Evolutionary conservation across 2,113 vertebrate genomes (phyloP).

Genomic region (Notechis scutatus): DNA sequence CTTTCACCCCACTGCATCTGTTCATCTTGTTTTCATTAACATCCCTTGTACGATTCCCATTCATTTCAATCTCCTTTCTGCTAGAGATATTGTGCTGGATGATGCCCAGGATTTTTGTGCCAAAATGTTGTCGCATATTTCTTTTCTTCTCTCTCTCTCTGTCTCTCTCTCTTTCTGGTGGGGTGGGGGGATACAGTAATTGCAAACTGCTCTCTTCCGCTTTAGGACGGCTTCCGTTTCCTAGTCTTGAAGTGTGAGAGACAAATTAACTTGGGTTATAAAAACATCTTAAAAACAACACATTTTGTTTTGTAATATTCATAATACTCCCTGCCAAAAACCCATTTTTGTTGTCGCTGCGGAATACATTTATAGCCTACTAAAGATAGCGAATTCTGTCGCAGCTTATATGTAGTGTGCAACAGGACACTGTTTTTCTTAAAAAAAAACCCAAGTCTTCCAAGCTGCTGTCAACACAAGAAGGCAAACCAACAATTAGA

Average conservation of each 20-base stretch:
- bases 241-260: constrained; percentile 73
- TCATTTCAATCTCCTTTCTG: neutral
- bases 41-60: neutral
- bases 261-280: constrained; percentile 76
- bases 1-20: neutral
- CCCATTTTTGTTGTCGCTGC: constrained; percentile 41
- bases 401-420: constrained; percentile 45
- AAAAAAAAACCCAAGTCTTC: neutral
- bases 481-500: neutral
- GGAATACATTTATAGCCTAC: constrained; percentile 64
- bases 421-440: constrained; percentile 30
- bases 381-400: constrained; percentile 48
- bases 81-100: neutral
- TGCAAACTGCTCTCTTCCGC: constrained; percentile 64
- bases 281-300: constrained; percentile 77
- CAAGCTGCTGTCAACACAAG: neutral
- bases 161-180: neutral
- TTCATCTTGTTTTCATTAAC: neutral
- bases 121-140: constrained; percentile 58
- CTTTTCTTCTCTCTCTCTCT: neutral
- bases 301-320: constrained; percentile 79
- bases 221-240: constrained; percentile 67
- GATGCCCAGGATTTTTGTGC: neutral
- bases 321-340: constrained; percentile 65
- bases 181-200: constrained; percentile 43